These are phyloP conservation scores for Prosapia bicincta DNA, from an alignment of 2,888 invertebrate species.

Conservation along the genomic window DNA sequence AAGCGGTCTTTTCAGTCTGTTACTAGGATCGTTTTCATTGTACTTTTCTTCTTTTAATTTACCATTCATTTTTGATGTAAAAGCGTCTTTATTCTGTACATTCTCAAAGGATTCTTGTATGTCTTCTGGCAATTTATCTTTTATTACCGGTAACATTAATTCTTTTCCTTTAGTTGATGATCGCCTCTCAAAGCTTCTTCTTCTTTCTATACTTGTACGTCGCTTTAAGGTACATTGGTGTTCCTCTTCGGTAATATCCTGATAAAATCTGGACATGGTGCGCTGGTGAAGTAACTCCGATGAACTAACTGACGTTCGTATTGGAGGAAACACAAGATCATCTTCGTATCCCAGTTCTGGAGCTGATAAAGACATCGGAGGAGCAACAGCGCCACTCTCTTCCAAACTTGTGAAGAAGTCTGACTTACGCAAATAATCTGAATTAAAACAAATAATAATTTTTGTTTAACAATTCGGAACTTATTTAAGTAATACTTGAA, in stretches of 20 bases:
- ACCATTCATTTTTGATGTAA: neutral
- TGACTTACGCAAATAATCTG: neutral
- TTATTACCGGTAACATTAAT: neutral
- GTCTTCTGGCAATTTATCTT: neutral
- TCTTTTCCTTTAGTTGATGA: constrained; percentile 6
- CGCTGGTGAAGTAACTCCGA: constrained; percentile 78
- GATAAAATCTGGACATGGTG: constrained; percentile 77
- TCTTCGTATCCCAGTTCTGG: constrained; percentile 66
- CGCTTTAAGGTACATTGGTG: constrained; percentile 48
- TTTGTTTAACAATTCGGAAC: too few species aligned
- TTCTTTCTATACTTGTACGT: constrained; percentile 43
- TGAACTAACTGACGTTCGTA: constrained; percentile 74
- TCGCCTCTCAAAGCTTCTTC: constrained; percentile 38
- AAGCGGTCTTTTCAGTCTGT: neutral
- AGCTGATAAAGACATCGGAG: constrained; percentile 76
- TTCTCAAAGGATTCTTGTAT: neutral
- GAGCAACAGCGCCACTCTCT: constrained; percentile 53
- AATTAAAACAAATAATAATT: neutral
- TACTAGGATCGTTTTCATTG: neutral
- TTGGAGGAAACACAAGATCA: constrained; percentile 51
- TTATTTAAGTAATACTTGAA: neutral
- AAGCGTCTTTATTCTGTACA: neutral
- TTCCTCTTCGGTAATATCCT: constrained; percentile 72
- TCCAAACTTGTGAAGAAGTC: neutral
- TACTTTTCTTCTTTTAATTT: neutral